These are phyloP conservation scores for Polyploca ridens DNA, from an alignment of 2,888 invertebrate species.

Conservation along the genomic window DNA sequence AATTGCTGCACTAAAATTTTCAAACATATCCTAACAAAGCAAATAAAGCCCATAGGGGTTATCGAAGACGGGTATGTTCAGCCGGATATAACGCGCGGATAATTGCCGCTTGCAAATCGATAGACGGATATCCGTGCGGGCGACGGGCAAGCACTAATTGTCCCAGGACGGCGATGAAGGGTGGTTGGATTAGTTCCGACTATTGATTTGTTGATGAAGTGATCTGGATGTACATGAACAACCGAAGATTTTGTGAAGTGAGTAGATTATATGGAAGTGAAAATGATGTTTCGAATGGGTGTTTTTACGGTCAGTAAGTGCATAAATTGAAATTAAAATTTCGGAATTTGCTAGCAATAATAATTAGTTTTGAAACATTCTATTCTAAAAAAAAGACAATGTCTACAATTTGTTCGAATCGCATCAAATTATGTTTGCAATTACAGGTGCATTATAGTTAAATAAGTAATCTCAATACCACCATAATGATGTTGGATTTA, in stretches of 20 bases:
- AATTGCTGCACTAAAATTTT: too few relatives aligned
- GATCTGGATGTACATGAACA: conserved; percentile 13
- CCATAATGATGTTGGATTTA: too few relatives aligned
- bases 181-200: conserved; percentile 56
- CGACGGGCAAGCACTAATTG: conserved; percentile 62
- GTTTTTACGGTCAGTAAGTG: too few relatives aligned
- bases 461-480: too few relatives aligned
- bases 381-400: too few relatives aligned
- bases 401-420: too few relatives aligned
- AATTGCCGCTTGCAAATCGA: conserved; percentile 68
- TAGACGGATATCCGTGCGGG: conserved; percentile 66
- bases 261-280: background rate
- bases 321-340: too few relatives aligned
- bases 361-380: too few relatives aligned
- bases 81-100: conserved; percentile 48
- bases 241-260: conserved; percentile 12
- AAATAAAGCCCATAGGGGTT: conserved; percentile 9
- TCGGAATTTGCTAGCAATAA: too few relatives aligned
- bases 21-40: conserved; percentile 16
- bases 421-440: too few relatives aligned
- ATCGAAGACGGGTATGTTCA: conserved; percentile 20
- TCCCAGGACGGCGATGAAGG: conserved; percentile 44
- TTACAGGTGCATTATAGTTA: too few relatives aligned
- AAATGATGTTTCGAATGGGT: too few relatives aligned
- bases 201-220: conserved; percentile 42